phyloP scores from a whole-genome alignment of 2,888 invertebrate genomes.

The Priocnemis perturbator region DNA sequence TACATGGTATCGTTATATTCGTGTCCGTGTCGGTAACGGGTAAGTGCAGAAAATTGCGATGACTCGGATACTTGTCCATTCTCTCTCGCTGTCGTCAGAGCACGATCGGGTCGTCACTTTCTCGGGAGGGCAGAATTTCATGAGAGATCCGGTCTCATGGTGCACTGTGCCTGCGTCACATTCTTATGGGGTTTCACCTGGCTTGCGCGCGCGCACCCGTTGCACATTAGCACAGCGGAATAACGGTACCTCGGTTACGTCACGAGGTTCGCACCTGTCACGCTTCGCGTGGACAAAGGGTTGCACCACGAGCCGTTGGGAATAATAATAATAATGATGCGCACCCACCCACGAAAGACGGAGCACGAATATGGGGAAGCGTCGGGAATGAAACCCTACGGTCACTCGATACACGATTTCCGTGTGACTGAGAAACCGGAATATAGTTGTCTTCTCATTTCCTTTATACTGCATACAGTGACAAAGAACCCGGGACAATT shows the following conservation, averaged over 20 bases:
- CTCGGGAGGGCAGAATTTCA: constrained; percentile 52
- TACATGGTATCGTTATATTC: not conserved
- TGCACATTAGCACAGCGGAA: constrained; percentile 18
- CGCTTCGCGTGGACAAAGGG: constrained; percentile 62
- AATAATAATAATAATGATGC: constrained; percentile 38
- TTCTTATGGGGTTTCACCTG: constrained; percentile 64
- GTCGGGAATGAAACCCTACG: constrained; percentile 32
- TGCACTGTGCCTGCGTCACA: constrained; percentile 44
- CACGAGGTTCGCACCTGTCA: constrained; percentile 68
- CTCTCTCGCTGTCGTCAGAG: not conserved
- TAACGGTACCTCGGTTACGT: constrained; percentile 70
- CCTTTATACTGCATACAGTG: constrained; percentile 5
- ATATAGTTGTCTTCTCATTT: constrained; percentile 35
- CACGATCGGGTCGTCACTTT: constrained; percentile 44
- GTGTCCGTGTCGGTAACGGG: no score
- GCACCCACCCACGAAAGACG: constrained; percentile 14
- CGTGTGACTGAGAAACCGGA: constrained; percentile 47
- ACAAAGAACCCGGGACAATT: not conserved
- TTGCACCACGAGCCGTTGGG: constrained; percentile 48
- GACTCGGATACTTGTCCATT: not conserved
- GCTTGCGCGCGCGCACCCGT: constrained; percentile 40
- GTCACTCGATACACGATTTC: constrained; percentile 66
- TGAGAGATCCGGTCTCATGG: constrained; percentile 23
- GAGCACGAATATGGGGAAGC: constrained; percentile 31
- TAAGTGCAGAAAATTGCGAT: not conserved